Conservation (phyloP, 1,140 invertebrate species). For the Drosophila arizonae region DNA sequence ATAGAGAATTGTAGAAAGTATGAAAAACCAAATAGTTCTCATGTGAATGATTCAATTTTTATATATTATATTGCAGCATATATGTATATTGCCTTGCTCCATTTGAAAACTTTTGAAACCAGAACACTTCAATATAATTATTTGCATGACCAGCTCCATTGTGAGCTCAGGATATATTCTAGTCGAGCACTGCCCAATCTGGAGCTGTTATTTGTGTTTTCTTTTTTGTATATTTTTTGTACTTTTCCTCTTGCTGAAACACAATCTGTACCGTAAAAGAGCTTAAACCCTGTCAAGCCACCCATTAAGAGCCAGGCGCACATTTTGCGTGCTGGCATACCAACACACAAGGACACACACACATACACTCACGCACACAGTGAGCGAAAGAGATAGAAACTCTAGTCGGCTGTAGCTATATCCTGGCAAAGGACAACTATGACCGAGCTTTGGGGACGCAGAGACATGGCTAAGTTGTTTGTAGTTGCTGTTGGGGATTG, state of each 20-base stretch:
- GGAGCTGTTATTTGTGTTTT: background rate
- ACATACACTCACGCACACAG: slow-evolving; percentile 30
- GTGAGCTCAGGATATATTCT: background rate
- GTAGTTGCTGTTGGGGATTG: slow-evolving; percentile 61
- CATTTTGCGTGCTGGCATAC: slow-evolving; percentile 80
- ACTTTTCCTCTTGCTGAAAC: slow-evolving; percentile 63
- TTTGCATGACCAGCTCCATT: background rate
- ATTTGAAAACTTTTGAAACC: too few species aligned
- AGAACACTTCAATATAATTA: too few species aligned
- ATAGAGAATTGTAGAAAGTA: too few species aligned
- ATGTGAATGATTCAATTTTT: too few species aligned
- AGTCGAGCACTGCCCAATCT: background rate
- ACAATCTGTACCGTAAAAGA: slow-evolving; percentile 80
- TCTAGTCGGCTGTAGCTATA: background rate
- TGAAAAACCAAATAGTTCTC: too few species aligned
- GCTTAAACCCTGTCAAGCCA: slow-evolving; percentile 82
- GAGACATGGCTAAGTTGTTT: slow-evolving; percentile 71
- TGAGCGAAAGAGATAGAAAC: slow-evolving; percentile 22
- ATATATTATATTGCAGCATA: too few species aligned
- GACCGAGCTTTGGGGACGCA: slow-evolving; percentile 67
- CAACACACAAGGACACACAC: slow-evolving; percentile 43
- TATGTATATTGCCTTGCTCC: too few species aligned
- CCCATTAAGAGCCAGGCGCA: slow-evolving; percentile 76
- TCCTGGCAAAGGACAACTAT: slow-evolving; percentile 73
- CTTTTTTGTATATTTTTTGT: slow-evolving; percentile 30